phyloP scores from a whole-genome alignment of 2,113 vertebrate genomes.

The Vombatus ursinus region DNA sequence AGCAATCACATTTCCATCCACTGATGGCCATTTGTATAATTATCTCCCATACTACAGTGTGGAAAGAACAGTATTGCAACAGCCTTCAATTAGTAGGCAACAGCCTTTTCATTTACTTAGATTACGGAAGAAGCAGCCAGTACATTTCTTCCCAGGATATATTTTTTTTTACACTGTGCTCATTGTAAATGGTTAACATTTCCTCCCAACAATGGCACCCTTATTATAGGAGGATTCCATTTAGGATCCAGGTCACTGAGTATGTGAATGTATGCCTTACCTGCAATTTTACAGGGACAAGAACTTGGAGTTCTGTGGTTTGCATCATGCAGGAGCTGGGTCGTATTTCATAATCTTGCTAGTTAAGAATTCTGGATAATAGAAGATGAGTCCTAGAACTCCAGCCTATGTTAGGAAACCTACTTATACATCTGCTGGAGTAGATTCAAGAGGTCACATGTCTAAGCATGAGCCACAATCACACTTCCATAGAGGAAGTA shows the following conservation, averaged over 20 bases:
- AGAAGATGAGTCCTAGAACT: neutral
- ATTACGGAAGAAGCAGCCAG: neutral
- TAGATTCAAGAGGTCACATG: neutral
- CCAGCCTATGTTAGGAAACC: neutral
- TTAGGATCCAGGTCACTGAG: neutral
- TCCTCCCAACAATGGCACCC: neutral
- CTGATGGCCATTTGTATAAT: constrained; percentile 19
- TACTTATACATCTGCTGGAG: neutral
- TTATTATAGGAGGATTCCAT: neutral
- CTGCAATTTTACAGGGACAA: neutral
- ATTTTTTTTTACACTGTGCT: neutral
- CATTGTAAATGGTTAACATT: neutral
- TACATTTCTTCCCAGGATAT: neutral
- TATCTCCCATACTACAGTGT: neutral
- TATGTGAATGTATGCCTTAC: neutral
- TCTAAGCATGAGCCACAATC: neutral
- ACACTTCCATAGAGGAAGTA: neutral
- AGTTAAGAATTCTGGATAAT: neutral
- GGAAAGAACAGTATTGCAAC: neutral
- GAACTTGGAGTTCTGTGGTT: neutral
- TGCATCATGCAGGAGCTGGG: neutral
- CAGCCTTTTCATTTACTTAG: neutral
- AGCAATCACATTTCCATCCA: neutral
- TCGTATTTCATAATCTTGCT: neutral
- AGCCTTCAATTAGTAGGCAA: neutral